Evolutionary conservation across 2,113 vertebrate genomes (phyloP), one percentile per base, ranked within the genome.

Genomic region (Percina caprodes): DNA sequence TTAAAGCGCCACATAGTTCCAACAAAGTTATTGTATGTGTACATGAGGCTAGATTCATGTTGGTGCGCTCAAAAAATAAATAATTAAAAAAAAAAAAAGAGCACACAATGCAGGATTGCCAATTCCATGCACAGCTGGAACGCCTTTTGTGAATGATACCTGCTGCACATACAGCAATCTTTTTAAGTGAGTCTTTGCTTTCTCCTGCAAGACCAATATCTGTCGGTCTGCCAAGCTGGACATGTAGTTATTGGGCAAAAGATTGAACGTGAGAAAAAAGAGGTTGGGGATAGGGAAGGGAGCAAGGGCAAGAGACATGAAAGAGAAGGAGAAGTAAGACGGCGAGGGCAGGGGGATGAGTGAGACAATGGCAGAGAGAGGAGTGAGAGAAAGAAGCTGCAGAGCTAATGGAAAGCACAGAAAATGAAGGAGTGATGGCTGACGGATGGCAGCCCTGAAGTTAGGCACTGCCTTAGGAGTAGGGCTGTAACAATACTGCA

Each of bases 211-310:
- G 73, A 68, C 72, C 86, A 88, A 89, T 91, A 80, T 90, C 86
- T 85, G 60, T 77, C 58, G 67, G 65, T 79, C 78, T 82, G 80
- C 84, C 88, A 74, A 55, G 69, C 82, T 23, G 78, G 83, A 86
- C 87, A 82, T 85, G 90, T 79, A 85, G 86, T 89, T 89, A 90
- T 77, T 74, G 86, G 85, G 85, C 76, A 80, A 83, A 70, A 82
- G 69, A 89, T 89, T 89, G 85, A 88, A 83, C 79, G 65, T 42
- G 56, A 89, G 65, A 90, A 71, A 83, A 55, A 60, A 84, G 33
- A 73, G 70, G 77, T 74, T 80, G 74, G 59, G n/a, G 59, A 46
- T 21, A 59, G 23, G 19, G 49, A 54, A n/a, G 33, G 65, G 70
- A 19, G 71, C 0, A 51, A 61, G 63, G 77, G 51, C 5, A 24